Conservation (phyloP, 2,113 vertebrate species). For the Euleptes europaea region DNA sequence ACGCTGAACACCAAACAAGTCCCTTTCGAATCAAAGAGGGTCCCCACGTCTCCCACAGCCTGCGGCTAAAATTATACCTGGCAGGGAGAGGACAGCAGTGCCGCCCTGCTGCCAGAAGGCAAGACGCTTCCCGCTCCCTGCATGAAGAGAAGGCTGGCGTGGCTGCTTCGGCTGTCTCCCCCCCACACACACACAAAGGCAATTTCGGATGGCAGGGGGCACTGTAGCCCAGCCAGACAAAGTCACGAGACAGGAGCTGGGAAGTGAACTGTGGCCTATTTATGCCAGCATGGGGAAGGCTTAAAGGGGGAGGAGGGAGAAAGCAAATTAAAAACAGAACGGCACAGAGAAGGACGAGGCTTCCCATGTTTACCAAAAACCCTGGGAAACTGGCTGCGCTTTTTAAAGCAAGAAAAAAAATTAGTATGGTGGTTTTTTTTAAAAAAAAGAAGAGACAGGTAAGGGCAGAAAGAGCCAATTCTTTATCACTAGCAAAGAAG, state of each 20-base stretch:
- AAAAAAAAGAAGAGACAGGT: background rate
- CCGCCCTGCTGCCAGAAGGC: background rate
- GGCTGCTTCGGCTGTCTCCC: background rate
- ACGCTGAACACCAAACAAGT: too few relatives aligned
- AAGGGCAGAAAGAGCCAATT: background rate
- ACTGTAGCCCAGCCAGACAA: background rate
- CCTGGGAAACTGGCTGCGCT: background rate
- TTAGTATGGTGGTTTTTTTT: too few relatives aligned
- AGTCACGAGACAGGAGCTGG: background rate
- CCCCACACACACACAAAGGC: background rate
- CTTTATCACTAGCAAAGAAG: too few relatives aligned
- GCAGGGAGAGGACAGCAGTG: background rate
- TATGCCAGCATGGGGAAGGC: background rate
- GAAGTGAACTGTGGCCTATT: background rate
- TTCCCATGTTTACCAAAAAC: background rate
- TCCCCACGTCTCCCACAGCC: background rate
- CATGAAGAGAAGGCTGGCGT: too few relatives aligned
- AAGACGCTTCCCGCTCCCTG: background rate
- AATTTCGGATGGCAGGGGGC: constrained; percentile 11
- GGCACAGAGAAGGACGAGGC: background rate
- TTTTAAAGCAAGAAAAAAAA: background rate
- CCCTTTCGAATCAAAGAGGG: background rate
- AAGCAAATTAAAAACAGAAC: background rate
- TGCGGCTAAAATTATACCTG: background rate
- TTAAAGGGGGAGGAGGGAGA: background rate